phyloP scores from a whole-genome alignment of 2,797 vertebrate genomes.

The Pygocentrus nattereri region DNA sequence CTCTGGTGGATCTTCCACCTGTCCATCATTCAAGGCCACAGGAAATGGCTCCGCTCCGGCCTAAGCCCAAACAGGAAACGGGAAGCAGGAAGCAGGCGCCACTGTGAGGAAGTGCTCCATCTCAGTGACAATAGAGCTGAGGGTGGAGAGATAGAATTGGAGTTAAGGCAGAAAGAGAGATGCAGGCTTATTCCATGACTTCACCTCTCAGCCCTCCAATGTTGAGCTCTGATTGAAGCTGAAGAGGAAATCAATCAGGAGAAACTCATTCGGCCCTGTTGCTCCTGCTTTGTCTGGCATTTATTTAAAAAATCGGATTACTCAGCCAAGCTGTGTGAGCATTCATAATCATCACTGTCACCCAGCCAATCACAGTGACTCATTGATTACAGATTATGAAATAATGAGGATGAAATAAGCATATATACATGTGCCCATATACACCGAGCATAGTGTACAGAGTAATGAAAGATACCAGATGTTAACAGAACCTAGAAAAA shows the following conservation, averaged over 20 bases:
- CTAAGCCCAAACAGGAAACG: slow-evolving; percentile 79
- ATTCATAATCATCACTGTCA: slow-evolving; percentile 37
- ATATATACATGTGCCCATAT: not conserved
- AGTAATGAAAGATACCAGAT: not conserved
- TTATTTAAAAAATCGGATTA: slow-evolving; percentile 40
- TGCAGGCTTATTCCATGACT: slow-evolving; percentile 14
- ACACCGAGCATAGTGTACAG: no score
- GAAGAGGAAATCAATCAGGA: slow-evolving; percentile 29
- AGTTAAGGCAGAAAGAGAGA: slow-evolving; percentile 28
- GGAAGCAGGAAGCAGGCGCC: slow-evolving; percentile 70
- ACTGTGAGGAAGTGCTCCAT: slow-evolving; percentile 72
- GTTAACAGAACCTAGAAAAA: not conserved
- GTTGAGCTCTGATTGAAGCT: slow-evolving; percentile 22
- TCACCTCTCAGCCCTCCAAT: not conserved
- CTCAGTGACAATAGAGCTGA: slow-evolving; percentile 72
- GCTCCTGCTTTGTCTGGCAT: not conserved
- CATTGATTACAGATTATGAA: slow-evolving; percentile 31
- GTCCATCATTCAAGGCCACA: slow-evolving; percentile 66
- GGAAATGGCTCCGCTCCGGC: slow-evolving; percentile 75
- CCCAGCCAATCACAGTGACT: slow-evolving; percentile 15
- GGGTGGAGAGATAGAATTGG: slow-evolving; percentile 47
- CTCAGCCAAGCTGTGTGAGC: not conserved
- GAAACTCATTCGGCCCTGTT: slow-evolving; percentile 11
- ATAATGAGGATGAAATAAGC: slow-evolving; percentile 18
- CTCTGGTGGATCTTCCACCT: slow-evolving; percentile 65